phyloP scores from a whole-genome alignment of 1,140 invertebrate genomes.

The Drosophila carrolli region DNA sequence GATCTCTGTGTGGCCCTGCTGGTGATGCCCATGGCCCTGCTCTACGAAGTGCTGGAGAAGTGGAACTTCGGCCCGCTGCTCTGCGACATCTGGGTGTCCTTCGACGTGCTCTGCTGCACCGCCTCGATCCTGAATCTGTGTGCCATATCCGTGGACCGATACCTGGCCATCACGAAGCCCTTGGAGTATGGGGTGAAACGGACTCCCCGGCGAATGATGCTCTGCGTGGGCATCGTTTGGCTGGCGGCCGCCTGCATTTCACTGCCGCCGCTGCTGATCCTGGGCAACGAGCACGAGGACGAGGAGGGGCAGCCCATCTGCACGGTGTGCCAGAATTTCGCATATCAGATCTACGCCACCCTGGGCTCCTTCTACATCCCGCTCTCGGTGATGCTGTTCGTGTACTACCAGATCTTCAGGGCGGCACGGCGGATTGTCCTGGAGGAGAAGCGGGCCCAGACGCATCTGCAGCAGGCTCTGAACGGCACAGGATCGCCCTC shows the following conservation, averaged over 20 bases:
- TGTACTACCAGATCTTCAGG: constrained; percentile 96
- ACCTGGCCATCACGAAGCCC: constrained; percentile 96
- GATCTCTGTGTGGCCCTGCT: constrained; percentile 92
- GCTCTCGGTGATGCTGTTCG: constrained; percentile 94
- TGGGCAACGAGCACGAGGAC: constrained; percentile 92
- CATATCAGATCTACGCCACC: constrained; percentile 95
- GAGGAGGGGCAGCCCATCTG: constrained; percentile 89
- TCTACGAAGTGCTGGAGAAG: constrained; percentile 91
- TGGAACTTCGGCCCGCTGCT: constrained; percentile 94
- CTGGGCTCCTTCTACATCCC: constrained; percentile 96
- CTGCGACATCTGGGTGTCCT: constrained; percentile 94
- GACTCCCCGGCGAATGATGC: constrained; percentile 92
- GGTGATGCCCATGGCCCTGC: constrained; percentile 94
- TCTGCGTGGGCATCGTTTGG: constrained; percentile 95
- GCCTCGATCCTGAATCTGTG: constrained; percentile 97
- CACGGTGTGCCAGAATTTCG: constrained; percentile 93
- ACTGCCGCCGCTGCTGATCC: constrained; percentile 93
- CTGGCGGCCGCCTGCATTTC: constrained; percentile 94
- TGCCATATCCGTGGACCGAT: constrained; percentile 95
- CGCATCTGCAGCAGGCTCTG: constrained; percentile 91
- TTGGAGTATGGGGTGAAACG: constrained; percentile 95
- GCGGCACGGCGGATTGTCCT: constrained; percentile 93
- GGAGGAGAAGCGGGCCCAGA: constrained; percentile 93
- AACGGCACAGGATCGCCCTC: constrained; percentile 87
- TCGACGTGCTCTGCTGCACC: constrained; percentile 93